phyloP scores from a whole-genome alignment of 2,888 invertebrate genomes.

The Onchidella celtica region DNA sequence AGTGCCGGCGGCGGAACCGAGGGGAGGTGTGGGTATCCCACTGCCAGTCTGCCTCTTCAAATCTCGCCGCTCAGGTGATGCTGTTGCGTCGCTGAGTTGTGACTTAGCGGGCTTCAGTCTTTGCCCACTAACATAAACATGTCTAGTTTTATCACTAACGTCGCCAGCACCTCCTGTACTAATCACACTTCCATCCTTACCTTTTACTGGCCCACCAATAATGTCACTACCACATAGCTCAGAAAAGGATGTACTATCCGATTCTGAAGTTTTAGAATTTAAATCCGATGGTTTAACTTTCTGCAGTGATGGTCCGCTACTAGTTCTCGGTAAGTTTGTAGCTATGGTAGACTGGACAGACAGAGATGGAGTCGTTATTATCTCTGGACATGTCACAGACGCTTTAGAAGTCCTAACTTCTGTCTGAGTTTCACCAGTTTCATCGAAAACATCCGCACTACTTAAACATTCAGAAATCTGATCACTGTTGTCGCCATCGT shows the following conservation, averaged over 20 bases:
- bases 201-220: neutral
- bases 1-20: neutral
- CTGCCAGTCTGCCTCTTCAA: neutral
- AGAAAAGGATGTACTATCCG: neutral
- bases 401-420: too few relatives aligned
- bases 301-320: too few relatives aligned
- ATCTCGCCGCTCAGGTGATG: neutral
- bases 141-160: neutral
- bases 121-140: neutral
- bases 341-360: neutral
- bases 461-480: neutral
- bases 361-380: neutral
- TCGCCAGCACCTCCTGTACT: neutral
- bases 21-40: neutral
- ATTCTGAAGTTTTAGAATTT: neutral
- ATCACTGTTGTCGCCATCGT: neutral
- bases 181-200: neutral
- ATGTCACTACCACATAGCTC: neutral
- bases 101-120: neutral
- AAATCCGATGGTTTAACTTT: too few relatives aligned
- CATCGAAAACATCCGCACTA: neutral
- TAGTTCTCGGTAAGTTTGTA: too few relatives aligned
- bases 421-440: too few relatives aligned
- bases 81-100: neutral
- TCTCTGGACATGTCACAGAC: too few relatives aligned